Evolutionary conservation across 2,113 vertebrate genomes (phyloP).

Genomic region (Equus przewalskii): DNA sequence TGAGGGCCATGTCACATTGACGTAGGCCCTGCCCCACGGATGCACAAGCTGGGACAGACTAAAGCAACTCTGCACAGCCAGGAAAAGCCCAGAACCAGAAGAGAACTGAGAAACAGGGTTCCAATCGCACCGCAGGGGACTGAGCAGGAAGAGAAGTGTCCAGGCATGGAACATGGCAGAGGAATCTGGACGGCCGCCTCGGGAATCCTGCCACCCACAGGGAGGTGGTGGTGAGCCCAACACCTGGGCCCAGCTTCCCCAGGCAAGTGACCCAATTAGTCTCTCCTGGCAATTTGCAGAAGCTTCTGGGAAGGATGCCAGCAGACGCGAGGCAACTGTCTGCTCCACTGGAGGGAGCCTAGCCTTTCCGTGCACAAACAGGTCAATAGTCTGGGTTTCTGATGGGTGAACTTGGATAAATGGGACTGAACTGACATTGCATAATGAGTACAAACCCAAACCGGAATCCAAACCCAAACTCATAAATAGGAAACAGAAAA

Average conservation of each 20-base stretch:
- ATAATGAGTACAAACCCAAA: neutral
- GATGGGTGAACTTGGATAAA: neutral
- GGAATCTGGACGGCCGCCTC: neutral
- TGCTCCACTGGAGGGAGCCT: neutral
- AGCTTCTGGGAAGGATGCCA: conserved; percentile 92
- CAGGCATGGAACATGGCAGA: neutral
- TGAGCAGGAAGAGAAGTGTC: rapidly evolving
- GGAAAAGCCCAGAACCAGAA: neutral
- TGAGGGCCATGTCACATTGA: neutral
- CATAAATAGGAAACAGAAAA: neutral
- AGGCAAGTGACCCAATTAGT: conserved; percentile 91
- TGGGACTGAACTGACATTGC: neutral
- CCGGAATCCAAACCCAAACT: neutral
- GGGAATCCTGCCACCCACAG: neutral
- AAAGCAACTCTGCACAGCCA: neutral
- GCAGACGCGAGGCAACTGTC: conserved; percentile 92
- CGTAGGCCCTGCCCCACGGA: neutral
- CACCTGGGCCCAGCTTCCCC: conserved; percentile 89
- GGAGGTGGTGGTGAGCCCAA: neutral
- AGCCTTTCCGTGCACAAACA: neutral
- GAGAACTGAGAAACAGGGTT: neutral
- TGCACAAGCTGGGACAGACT: neutral
- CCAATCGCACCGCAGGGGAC: rapidly evolving
- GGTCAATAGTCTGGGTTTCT: neutral
- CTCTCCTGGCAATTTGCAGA: conserved; percentile 90